Evolutionary conservation across 2,113 vertebrate genomes (phyloP).

Genomic region (Semnornis frantzii): DNA sequence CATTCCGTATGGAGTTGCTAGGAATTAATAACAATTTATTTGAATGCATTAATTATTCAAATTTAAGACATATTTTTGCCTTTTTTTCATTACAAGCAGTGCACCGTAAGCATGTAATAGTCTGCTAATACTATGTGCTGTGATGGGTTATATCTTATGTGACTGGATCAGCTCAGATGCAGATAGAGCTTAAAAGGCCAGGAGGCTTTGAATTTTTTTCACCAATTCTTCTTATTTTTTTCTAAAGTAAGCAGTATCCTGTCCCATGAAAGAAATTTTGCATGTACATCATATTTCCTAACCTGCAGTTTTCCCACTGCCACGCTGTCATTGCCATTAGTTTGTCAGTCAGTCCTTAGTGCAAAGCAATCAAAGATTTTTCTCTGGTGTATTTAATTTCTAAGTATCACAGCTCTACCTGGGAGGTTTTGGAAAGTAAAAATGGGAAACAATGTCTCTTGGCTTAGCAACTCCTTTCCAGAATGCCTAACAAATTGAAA

Average conservation of each 20-base stretch:
- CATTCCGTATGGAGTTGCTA: not conserved
- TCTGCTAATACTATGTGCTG: not conserved
- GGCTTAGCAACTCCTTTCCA: not conserved
- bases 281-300: not conserved
- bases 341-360: not conserved
- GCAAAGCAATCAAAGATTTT: not conserved
- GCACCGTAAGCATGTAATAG: not conserved
- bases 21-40: not conserved
- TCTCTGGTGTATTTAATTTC: not conserved
- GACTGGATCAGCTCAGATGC: not conserved
- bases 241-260: not conserved
- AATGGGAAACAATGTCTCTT: not conserved
- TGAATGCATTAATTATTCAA: slow-evolving; percentile 18
- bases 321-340: slow-evolving; percentile 3
- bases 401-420: not conserved
- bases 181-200: slow-evolving; percentile 12
- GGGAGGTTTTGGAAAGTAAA: not conserved
- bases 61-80: not conserved
- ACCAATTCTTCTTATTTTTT: not conserved
- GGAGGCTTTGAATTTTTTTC: not conserved
- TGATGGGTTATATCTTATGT: not conserved
- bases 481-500: slow-evolving; percentile 6
- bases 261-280: not conserved
- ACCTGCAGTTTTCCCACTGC: not conserved
- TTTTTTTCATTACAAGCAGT: not conserved